Conservation (phyloP, 2,888 invertebrate species). For the Hymenopus coronatus region DNA sequence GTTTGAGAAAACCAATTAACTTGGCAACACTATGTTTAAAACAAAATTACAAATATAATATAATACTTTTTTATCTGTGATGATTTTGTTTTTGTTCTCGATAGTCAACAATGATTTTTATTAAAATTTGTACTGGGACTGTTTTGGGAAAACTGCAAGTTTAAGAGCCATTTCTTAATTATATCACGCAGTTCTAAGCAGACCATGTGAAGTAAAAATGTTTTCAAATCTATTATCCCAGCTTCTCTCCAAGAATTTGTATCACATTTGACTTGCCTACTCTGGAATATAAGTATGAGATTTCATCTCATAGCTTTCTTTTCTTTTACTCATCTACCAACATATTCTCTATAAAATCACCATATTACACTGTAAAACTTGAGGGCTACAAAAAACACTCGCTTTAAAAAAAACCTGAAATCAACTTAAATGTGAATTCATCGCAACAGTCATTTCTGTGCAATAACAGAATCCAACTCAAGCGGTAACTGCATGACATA, state of each 20-base stretch:
- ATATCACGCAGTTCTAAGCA: not conserved
- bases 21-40: not conserved
- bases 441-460: not conserved
- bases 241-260: not conserved
- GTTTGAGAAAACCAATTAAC: not conserved
- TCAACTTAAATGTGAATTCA: not conserved
- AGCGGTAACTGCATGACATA: not conserved
- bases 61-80: not conserved
- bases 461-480: too few species aligned
- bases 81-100: not conserved
- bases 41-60: not conserved
- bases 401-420: too few species aligned
- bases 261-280: too few species aligned
- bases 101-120: not conserved
- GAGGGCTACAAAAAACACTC: not conserved
- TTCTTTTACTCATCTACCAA: too few species aligned
- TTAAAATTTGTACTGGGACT: not conserved
- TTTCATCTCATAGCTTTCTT: too few species aligned
- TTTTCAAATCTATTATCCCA: not conserved
- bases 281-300: too few species aligned
- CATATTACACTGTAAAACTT: not conserved
- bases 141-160: not conserved
- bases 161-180: not conserved
- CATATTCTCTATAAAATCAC: not conserved
- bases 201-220: not conserved